These are phyloP conservation scores for Gryllus longicercus DNA, from an alignment of 2,888 invertebrate species.

Conservation along the genomic window DNA sequence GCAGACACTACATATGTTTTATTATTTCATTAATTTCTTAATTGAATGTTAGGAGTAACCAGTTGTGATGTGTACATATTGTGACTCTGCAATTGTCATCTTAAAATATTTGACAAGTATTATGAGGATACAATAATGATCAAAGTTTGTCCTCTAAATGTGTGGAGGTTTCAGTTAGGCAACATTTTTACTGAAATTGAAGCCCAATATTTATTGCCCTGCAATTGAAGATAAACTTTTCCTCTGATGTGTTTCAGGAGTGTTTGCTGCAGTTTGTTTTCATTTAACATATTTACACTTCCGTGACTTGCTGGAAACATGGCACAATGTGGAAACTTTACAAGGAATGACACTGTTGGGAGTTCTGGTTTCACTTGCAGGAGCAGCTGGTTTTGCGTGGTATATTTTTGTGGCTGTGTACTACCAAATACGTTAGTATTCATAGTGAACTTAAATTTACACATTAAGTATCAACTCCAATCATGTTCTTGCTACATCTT, in stretches of 20 bases:
- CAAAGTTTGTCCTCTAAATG: not conserved
- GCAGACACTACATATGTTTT: too few relatives aligned
- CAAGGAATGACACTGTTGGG: constrained; percentile 29
- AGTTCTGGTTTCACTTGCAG: constrained; percentile 25
- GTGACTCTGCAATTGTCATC: too few relatives aligned
- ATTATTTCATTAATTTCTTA: too few relatives aligned
- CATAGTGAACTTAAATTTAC: too few relatives aligned
- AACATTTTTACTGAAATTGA: too few relatives aligned
- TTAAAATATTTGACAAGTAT: too few relatives aligned
- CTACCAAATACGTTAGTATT: constrained; percentile 40
- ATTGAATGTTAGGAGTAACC: too few relatives aligned
- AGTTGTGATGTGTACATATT: too few relatives aligned
- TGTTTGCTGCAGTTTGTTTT: constrained; percentile 31
- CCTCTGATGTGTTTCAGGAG: constrained; percentile 23
- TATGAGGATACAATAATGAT: too few relatives aligned
- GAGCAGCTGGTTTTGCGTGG: constrained; percentile 36
- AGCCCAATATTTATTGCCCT: too few relatives aligned
- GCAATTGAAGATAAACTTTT: not conserved
- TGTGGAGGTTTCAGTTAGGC: not conserved
- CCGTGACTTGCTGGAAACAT: constrained; percentile 27
- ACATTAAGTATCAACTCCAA: too few relatives aligned
- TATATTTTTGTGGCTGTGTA: constrained; percentile 40
- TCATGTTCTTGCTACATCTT: too few relatives aligned
- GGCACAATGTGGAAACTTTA: constrained; percentile 30
- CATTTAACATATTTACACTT: constrained; percentile 30